A percentile compares a stretch with the other conserved stretches of the same genome.
phyloP scores from a whole-genome alignment of 2,113 vertebrate genomes.

The Oxygymnocypris stewartii region DNA sequence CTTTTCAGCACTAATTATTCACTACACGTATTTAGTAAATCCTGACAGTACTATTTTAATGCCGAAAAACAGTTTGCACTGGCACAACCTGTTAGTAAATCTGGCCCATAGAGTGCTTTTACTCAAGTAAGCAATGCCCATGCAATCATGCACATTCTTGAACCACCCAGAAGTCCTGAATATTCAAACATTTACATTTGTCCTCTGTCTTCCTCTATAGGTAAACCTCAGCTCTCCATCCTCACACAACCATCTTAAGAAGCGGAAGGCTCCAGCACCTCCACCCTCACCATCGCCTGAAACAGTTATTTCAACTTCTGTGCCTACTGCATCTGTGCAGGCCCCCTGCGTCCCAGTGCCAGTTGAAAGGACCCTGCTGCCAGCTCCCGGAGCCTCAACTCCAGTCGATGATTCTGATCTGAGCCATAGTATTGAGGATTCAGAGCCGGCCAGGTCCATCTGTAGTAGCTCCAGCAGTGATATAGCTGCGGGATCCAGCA shows the following conservation, averaged over 20 bases:
- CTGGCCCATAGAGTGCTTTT: neutral
- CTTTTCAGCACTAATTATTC: too few species aligned
- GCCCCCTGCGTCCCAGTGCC: conserved; percentile 37
- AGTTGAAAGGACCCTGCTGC: conserved; percentile 68
- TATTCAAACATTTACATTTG: neutral
- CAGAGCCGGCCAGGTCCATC: conserved; percentile 70
- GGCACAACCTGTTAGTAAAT: too few species aligned
- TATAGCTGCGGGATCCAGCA: conserved; percentile 66
- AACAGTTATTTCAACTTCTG: conserved; percentile 53
- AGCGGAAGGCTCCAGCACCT: conserved; percentile 85
- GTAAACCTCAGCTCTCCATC: conserved; percentile 73
- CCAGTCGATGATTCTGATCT: conserved; percentile 79
- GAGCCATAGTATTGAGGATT: conserved; percentile 78
- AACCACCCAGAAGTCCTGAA: neutral
- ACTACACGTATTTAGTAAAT: too few species aligned
- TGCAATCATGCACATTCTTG: neutral
- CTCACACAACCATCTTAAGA: conserved; percentile 82
- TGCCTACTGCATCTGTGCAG: conserved; percentile 50
- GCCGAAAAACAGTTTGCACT: too few species aligned
- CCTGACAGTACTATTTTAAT: too few species aligned
- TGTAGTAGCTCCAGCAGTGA: conserved; percentile 72
- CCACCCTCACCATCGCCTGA: conserved; percentile 63
- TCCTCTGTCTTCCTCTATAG: conserved; percentile 63
- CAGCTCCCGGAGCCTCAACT: conserved; percentile 59
- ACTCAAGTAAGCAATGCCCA: neutral